phyloP scores from a whole-genome alignment of 2,888 invertebrate genomes.

The Lydus trimaculatus region DNA sequence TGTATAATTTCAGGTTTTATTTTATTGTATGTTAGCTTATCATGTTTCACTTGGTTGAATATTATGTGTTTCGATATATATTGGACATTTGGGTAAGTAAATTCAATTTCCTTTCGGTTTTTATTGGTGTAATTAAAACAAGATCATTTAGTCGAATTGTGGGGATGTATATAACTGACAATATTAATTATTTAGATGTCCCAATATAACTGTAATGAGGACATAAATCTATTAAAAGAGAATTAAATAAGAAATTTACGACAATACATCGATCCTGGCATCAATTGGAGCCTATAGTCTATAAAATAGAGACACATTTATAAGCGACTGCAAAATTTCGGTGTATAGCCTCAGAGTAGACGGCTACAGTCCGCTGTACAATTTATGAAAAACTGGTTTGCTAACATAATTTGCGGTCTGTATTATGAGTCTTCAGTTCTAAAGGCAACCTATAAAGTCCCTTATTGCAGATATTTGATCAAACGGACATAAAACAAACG shows the following conservation, averaged over 20 bases:
- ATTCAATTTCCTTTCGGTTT: not conserved
- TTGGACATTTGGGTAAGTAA: conserved; percentile 46
- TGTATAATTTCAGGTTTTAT: conserved; percentile 36
- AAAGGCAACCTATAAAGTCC: too few species aligned
- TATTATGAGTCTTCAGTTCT: too few species aligned
- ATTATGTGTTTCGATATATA: conserved; percentile 47
- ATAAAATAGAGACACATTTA: too few species aligned
- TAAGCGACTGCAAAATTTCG: too few species aligned
- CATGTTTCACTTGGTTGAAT: conserved; percentile 46
- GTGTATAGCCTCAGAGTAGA: too few species aligned
- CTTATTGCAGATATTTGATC: too few species aligned
- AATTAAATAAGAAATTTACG: not conserved
- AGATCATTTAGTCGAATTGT: not conserved
- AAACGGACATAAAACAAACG: too few species aligned
- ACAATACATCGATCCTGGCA: not conserved
- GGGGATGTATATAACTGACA: not conserved
- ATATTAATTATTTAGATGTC: conserved; percentile 5
- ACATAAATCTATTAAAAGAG: not conserved
- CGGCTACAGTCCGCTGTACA: too few species aligned
- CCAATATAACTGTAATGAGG: not conserved
- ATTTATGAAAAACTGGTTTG: too few species aligned
- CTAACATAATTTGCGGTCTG: too few species aligned
- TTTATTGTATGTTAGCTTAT: conserved; percentile 38
- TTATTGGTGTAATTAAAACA: not conserved
- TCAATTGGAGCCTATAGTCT: too few species aligned